These are phyloP conservation scores for Nesometra sesokonis DNA, from an alignment of 35 echinoderm and acorn worm genomes.

Conservation along the genomic window DNA sequence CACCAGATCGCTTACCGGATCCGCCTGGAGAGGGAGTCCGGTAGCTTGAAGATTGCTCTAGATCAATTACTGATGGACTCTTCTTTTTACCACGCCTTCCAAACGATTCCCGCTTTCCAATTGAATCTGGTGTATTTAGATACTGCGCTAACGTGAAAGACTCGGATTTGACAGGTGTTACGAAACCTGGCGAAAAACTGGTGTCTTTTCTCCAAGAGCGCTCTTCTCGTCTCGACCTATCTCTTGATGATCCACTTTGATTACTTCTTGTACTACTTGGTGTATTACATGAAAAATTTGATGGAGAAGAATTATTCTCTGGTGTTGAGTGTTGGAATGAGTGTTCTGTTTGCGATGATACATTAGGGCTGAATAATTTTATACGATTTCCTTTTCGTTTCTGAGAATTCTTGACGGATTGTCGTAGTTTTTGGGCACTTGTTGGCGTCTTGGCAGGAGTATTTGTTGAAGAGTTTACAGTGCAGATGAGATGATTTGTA, in stretches of 20 bases:
- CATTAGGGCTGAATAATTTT: neutral
- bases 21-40: neutral
- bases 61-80: neutral
- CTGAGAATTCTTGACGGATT: neutral
- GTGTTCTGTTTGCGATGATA: neutral
- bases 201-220: neutral
- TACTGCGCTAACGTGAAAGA: slow-evolving; percentile 10
- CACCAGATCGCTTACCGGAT: neutral
- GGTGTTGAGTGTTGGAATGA: neutral
- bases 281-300: neutral
- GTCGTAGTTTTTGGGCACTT: slow-evolving; percentile 32
- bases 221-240: neutral
- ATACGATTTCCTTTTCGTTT: neutral
- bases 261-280: neutral
- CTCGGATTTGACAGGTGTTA: slow-evolving; percentile 12
- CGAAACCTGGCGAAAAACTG: neutral
- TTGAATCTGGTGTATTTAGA: slow-evolving; percentile 12
- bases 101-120: neutral
- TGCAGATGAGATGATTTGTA: slow-evolving; percentile 36
- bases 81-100: neutral
- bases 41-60: neutral
- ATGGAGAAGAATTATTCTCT: neutral
- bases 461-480: slow-evolving; percentile 10
- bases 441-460: slow-evolving; percentile 42
- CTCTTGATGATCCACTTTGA: neutral